Conservation (phyloP, 2,888 invertebrate genomes). For the Cerceris ruficornis region DNA sequence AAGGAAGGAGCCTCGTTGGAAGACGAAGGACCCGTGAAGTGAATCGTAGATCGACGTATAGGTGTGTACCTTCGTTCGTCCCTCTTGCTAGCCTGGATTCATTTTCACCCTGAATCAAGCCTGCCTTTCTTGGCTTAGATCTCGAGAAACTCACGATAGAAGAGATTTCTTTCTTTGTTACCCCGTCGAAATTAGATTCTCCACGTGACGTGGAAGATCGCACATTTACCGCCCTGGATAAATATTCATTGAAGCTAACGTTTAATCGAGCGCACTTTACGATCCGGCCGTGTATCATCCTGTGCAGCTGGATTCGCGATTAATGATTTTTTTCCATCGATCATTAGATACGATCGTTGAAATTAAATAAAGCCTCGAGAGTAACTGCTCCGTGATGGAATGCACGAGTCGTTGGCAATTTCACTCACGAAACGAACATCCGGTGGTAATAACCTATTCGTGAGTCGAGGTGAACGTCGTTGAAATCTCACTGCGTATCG, state of each 20-base stretch:
- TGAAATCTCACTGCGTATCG: conserved; percentile 34
- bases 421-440: conserved; percentile 56
- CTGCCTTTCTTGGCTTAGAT: conserved; percentile 9
- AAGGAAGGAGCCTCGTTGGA: conserved; percentile 36
- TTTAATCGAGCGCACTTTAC: background rate
- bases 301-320: too few species aligned
- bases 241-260: too few species aligned
- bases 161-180: conserved; percentile 3
- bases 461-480: conserved; percentile 14
- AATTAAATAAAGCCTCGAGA: conserved; percentile 38
- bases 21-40: conserved; percentile 52
- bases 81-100: conserved; percentile 23
- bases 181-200: background rate
- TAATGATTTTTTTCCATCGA: background rate
- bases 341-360: conserved; percentile 14
- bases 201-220: too few species aligned
- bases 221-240: too few species aligned
- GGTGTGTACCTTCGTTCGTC: conserved; percentile 17
- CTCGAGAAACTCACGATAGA: conserved; percentile 11
- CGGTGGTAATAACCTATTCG: conserved; percentile 29
- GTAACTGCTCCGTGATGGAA: conserved; percentile 55
- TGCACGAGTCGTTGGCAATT: conserved; percentile 49
- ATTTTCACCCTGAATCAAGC: conserved; percentile 15
- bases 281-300: background rate
- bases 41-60: conserved; percentile 49